Evolutionary conservation across 2,797 vertebrate species (phyloP), one percentile per base, ranked within the genome.

Genomic region (Kryptopterus vitreolus): DNA sequence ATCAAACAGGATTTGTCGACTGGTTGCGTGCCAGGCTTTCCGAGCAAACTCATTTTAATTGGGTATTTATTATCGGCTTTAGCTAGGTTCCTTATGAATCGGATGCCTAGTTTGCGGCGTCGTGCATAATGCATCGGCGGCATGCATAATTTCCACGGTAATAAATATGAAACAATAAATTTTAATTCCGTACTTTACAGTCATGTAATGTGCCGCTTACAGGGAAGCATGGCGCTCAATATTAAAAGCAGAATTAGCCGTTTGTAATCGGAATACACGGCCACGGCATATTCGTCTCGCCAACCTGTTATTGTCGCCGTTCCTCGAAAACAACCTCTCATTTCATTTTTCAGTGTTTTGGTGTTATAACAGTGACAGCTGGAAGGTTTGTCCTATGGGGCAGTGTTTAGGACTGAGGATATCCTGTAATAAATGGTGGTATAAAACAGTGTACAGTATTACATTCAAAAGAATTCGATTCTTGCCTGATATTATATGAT

Each of bases 1-100:
- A 80, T 88, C 83, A 75, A 63, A 82, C 78, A 33, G 82, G 86
- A 88, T 88, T 87, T 86, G 80, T 86, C 86, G 87, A 81, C 88
- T 79, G 83, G 88, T 87, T 81, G 82, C 78, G 65, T 79, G 85
- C 82, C 71, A 79, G 76, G 70, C 73, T 63, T 71, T 62, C 81
- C 80, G 80, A 53, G 84, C 78, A 61, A 82, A 86, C 81, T 85
- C 82, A 85, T 87, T 82, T 88, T 86, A 86, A 86, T 84, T 85
- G 79, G 78, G 82, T 75, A 79, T 82, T 86, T 88, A 84, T 84
- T 85, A 76, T 76, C 33, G 68, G 78, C 76, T 66, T 83, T 68
- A 61, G 75, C 73, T 76, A 86, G 81, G 79, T 71, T 79, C 76
- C 81, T 81, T 81, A 81, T 81, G 77, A 84, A 85, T 82, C 82